Conservation (phyloP, 2,888 invertebrate species). For the Neria commutata region DNA sequence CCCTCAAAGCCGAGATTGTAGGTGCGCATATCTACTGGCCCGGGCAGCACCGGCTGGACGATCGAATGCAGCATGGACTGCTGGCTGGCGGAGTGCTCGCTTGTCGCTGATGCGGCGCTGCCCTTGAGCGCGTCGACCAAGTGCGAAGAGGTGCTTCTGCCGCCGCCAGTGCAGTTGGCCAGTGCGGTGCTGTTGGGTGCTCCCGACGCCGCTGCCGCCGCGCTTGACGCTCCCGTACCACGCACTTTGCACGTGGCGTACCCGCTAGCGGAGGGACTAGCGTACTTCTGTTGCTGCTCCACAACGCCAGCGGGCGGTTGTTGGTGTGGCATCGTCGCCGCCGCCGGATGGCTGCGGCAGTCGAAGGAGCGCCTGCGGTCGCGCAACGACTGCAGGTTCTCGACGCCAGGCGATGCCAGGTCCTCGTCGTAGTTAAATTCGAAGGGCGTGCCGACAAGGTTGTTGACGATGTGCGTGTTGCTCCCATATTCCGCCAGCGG, state of each 20-base stretch:
- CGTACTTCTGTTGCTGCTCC: constrained; percentile 42
- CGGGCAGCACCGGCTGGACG: constrained; percentile 78
- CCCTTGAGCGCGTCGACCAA: constrained; percentile 62
- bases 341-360: constrained; percentile 60
- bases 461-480: constrained; percentile 70
- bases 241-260: constrained; percentile 53
- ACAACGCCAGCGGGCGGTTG: constrained; percentile 10
- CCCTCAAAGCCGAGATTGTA: constrained; percentile 68
- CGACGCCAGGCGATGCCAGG: constrained; percentile 77
- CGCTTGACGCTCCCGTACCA: constrained; percentile 32
- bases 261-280: constrained; percentile 41
- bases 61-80: constrained; percentile 65
- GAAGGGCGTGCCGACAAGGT: constrained; percentile 84
- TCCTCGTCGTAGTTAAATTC: constrained; percentile 86
- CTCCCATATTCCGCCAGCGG: constrained; percentile 61
- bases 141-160: constrained; percentile 27
- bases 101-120: constrained; percentile 61
- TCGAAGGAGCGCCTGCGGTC: constrained; percentile 81
- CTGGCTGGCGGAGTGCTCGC: constrained; percentile 46
- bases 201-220: constrained; percentile 22
- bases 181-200: too few species aligned
- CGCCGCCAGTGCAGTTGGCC: constrained; percentile 36
- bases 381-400: constrained; percentile 78
- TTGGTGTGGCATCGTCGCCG: constrained; percentile 28
- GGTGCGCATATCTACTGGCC: constrained; percentile 89